Evolutionary conservation across 2,113 vertebrate species (phyloP).

Genomic region (Chloebia gouldiae): DNA sequence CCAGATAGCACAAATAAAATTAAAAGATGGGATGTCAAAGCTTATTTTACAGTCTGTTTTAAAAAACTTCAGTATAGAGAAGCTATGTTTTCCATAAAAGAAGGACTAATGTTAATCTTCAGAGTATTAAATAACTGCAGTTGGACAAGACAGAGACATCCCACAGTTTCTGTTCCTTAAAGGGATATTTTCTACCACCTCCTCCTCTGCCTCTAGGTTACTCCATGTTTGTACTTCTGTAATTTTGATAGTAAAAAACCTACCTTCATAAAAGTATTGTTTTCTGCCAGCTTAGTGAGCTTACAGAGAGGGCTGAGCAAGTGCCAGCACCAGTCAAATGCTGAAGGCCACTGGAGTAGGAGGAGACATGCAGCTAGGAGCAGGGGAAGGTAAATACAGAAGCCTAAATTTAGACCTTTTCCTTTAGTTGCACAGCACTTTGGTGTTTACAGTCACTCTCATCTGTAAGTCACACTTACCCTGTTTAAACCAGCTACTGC

Average conservation of each 20-base stretch:
- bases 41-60: not conserved
- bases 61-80: not conserved
- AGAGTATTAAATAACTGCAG: not conserved
- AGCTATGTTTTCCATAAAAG: not conserved
- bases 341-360: not conserved
- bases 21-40: not conserved
- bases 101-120: not conserved
- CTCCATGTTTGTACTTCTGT: not conserved
- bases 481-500: not conserved
- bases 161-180: not conserved
- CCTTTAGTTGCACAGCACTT: not conserved
- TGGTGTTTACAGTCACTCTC: not conserved
- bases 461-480: not conserved
- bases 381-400: conserved; percentile 10
- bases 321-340: not conserved
- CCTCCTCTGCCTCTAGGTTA: not conserved
- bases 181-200: not conserved
- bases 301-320: not conserved
- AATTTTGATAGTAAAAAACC: not conserved
- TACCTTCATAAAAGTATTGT: not conserved
- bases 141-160: not conserved
- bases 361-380: not conserved
- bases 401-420: conserved; percentile 28
- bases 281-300: not conserved
- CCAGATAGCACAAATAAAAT: not conserved